Percentiles rank a stretch among this genome's conserved stretches.
phyloP scores from a whole-genome alignment of 1,140 invertebrate species.

The Eupeodes corollae region DNA sequence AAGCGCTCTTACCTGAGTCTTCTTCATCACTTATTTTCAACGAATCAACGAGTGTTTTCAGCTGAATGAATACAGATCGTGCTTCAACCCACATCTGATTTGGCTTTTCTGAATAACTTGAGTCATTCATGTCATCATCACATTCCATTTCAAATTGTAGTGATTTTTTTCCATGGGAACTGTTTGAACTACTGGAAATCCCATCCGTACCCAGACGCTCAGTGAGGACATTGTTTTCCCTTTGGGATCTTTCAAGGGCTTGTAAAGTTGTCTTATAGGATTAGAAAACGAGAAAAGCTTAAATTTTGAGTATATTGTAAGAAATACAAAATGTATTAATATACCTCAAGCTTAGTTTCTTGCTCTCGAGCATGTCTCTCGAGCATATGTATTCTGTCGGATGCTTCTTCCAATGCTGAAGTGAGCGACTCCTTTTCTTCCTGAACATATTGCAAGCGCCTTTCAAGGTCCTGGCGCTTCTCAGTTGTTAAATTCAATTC shows the following conservation, averaged over 20 bases:
- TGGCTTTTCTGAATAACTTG: slow-evolving; percentile 35
- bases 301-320: not conserved
- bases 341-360: slow-evolving; percentile 43
- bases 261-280: slow-evolving; percentile 40
- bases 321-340: not conserved
- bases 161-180: slow-evolving; percentile 40
- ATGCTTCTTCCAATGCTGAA: slow-evolving; percentile 73
- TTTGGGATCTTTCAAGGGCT: slow-evolving; percentile 48
- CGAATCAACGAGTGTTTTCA: slow-evolving; percentile 54
- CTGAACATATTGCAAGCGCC: slow-evolving; percentile 56
- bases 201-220: slow-evolving; percentile 45
- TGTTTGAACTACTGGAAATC: slow-evolving; percentile 29
- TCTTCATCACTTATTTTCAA: slow-evolving; percentile 59
- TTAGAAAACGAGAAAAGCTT: slow-evolving; percentile 3
- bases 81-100: slow-evolving; percentile 46
- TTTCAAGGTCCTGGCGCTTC: slow-evolving; percentile 75
- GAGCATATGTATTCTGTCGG: slow-evolving; percentile 72
- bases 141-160: slow-evolving; percentile 67
- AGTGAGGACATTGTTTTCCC: slow-evolving; percentile 50
- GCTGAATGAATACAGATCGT: slow-evolving; percentile 53
- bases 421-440: slow-evolving; percentile 68
- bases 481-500: slow-evolving; percentile 76
- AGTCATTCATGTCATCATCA: slow-evolving; percentile 46
- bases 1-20: slow-evolving; percentile 40
- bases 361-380: slow-evolving; percentile 78